Evolutionary conservation across 1,140 invertebrate genomes (phyloP), one percentile per base, ranked within the genome.

Genomic region (Heliconius congener): DNA sequence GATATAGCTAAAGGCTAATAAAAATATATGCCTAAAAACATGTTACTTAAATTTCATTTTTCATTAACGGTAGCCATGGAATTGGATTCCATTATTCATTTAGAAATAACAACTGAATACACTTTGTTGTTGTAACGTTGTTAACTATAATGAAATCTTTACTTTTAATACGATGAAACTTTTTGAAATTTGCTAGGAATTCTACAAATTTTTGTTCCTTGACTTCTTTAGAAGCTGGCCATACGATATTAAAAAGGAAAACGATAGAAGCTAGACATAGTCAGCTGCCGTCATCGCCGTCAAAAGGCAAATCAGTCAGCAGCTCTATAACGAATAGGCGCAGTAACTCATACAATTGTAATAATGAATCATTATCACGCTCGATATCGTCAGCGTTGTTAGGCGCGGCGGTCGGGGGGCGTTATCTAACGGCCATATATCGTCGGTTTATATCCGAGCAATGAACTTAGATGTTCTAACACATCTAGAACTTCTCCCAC

Each of bases 261-360:
- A 66, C 55, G 23, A 66, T 13, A 6, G n/a, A 60, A 55, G 18
- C 19, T 60, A 60, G 23, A 66, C 60, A 27, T 6, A 66, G 60
- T 30, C 11, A 66, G 60, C 60, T 30, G n/a, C 55, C 55, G 55
- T 60, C 55, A 60, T 60, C 60, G 60, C 60, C 27, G 5, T 30
- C 60, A 13, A 30, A 5, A n/a, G 8, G 42, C n/a, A 57, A 30
- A 66, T 5, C n/a, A 66, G 16, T 30, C 60, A 27, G 60, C 23
- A 27, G 60, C 11, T 27, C 60, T 66, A 30, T 66, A 66, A 30
- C 60, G 13, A 66, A 18, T 66, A 30, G 23, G 23, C 60, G 23
- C 60, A 77, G 75, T 74, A 77, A 80, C 78, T 79, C 80, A 46
- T 74, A 73, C 81, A 81, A 82, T 84, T 81, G 79, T 42, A 82